These are phyloP conservation scores for Heterocephalus glaber DNA, from an alignment of 2,113 vertebrate genomes.

Conservation along the genomic window DNA sequence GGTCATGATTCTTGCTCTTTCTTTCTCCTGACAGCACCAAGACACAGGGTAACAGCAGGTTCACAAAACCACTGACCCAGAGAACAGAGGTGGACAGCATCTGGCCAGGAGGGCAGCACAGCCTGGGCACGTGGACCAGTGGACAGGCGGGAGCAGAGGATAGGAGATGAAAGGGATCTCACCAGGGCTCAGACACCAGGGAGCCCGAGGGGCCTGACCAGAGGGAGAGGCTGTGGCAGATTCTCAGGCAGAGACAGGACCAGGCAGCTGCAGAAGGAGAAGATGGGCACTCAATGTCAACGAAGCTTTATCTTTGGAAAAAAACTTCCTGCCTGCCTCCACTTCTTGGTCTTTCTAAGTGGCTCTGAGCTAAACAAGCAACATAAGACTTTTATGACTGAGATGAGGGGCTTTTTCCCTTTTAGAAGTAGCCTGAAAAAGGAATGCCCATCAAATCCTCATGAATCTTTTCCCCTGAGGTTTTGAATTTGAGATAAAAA, in stretches of 20 bases:
- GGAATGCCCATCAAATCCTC: conserved; percentile 33
- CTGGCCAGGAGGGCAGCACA: neutral
- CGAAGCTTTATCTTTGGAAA: neutral
- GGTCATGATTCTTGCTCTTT: conserved; percentile 30
- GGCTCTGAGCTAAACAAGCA: neutral
- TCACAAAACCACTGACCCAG: neutral
- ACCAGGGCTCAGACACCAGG: neutral
- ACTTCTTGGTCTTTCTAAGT: conserved; percentile 7
- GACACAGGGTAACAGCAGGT: neutral
- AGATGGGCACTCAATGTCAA: neutral
- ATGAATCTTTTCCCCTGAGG: conserved; percentile 1
- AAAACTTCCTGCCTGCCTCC: neutral
- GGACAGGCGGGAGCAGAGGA: neutral
- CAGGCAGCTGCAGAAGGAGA: neutral
- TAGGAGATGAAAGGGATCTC: neutral
- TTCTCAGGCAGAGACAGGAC: neutral
- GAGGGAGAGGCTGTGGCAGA: neutral
- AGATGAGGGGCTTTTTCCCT: neutral
- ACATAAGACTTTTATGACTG: neutral
- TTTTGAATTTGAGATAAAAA: conserved; percentile 66
- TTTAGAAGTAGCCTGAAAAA: neutral
- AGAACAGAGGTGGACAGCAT: neutral
- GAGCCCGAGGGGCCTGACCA: neutral
- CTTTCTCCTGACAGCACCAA: conserved; percentile 56
- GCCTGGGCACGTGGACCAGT: neutral